phyloP scores from a whole-genome alignment of 2,888 invertebrate species.

The Punctoribates punctum region DNA sequence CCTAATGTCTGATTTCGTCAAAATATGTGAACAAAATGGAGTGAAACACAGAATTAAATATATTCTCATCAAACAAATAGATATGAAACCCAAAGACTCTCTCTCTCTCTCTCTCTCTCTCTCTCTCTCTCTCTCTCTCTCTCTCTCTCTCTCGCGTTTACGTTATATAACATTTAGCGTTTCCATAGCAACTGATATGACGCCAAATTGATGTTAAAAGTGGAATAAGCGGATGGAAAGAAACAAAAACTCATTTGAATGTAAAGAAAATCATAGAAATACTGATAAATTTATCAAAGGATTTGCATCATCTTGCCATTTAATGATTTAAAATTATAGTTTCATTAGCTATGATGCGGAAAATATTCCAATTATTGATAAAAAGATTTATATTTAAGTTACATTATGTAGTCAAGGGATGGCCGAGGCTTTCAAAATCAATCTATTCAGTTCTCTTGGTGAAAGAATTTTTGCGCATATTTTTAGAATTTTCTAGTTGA shows the following conservation, averaged over 20 bases:
- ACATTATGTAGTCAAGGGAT: too few species aligned
- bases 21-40: not conserved
- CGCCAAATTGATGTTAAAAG: slow-evolving; percentile 20
- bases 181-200: not conserved
- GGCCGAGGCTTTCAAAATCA: too few species aligned
- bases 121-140: slow-evolving; percentile 12
- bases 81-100: not conserved
- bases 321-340: not conserved
- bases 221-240: not conserved
- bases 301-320: not conserved
- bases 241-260: not conserved
- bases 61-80: not conserved
- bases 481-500: too few species aligned
- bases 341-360: too few species aligned
- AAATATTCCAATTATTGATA: too few species aligned
- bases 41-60: not conserved
- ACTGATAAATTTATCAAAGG: not conserved
- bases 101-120: slow-evolving; percentile 30
- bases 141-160: not conserved
- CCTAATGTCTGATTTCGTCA: not conserved
- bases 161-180: slow-evolving; percentile 16
- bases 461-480: too few species aligned
- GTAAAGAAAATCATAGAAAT: not conserved
- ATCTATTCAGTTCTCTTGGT: too few species aligned
- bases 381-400: too few species aligned